Conservation (phyloP, 2,888 invertebrate species). For the Cosmopolites sordidus region DNA sequence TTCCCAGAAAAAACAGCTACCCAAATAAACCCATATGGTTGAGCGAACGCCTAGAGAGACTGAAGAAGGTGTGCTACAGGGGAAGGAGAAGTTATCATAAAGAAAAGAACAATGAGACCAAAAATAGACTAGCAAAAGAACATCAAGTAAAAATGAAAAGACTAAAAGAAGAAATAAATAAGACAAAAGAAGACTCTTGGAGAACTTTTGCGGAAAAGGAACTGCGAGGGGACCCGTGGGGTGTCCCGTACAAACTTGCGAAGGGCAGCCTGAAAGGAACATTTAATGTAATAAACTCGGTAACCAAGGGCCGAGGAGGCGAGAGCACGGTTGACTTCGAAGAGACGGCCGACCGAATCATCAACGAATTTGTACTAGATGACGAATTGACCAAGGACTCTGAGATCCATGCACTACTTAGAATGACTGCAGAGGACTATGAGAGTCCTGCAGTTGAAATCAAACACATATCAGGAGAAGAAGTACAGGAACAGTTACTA, state of each 20-base stretch:
- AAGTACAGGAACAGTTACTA: neutral
- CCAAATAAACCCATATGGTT: neutral
- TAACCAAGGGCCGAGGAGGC: no score
- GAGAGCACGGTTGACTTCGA: slow-evolving; percentile 1
- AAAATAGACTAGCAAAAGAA: neutral
- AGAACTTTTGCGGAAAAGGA: neutral
- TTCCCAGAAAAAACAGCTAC: neutral
- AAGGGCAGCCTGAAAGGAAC: neutral
- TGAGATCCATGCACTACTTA: neutral
- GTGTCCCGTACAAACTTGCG: slow-evolving; percentile 7
- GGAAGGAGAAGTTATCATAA: slow-evolving; percentile 1
- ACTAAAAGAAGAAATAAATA: neutral
- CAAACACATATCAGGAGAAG: neutral
- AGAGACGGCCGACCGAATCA: neutral
- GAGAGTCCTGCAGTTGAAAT: neutral
- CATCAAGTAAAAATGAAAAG: neutral
- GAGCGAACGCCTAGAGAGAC: neutral
- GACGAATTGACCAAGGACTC: neutral
- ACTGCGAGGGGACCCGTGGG: slow-evolving; percentile 3
- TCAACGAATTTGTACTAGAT: neutral
- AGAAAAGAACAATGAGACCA: neutral
- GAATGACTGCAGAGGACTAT: neutral
- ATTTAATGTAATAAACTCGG: no score
- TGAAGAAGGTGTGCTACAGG: neutral
- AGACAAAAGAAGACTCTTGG: neutral